Percentiles rank a stretch among this genome's conserved stretches.
Evolutionary conservation across 2,797 vertebrate genomes (phyloP).

Genomic region (Sebastes taczanowskii): DNA sequence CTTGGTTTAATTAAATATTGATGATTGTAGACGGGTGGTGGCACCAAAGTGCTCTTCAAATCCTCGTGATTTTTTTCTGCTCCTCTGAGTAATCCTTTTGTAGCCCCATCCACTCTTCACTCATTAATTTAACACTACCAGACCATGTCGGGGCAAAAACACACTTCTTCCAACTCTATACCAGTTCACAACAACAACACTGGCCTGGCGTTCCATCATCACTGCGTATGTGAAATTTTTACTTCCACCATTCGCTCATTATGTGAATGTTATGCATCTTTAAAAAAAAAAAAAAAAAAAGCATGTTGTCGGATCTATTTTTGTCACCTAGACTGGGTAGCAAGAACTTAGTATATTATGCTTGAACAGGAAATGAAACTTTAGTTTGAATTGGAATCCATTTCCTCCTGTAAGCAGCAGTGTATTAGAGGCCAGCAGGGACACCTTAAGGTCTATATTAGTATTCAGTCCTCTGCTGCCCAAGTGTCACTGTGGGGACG

Average conservation of each 20-base stretch:
- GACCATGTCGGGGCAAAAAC: background rate
- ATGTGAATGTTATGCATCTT: background rate
- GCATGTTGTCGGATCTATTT: background rate
- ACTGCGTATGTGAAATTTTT: background rate
- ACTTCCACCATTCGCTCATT: background rate
- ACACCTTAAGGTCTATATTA: constrained; percentile 53
- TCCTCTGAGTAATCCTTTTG: constrained; percentile 18
- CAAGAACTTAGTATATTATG: background rate
- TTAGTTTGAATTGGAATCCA: constrained; percentile 25
- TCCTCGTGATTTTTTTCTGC: constrained; percentile 24
- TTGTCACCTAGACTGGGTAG: background rate
- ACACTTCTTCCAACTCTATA: background rate
- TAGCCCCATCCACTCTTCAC: constrained; percentile 1
- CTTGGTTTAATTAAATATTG: constrained; percentile 65
- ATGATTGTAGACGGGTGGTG: constrained; percentile 49
- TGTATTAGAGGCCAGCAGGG: constrained; percentile 27
- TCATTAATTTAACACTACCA: constrained; percentile 12
- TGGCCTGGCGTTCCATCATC: background rate
- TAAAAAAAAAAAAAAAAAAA: background rate
- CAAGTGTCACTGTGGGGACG: constrained; percentile 39
- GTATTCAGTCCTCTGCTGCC: constrained; percentile 55
- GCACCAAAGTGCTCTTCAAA: constrained; percentile 49
- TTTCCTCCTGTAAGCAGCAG: constrained; percentile 16
- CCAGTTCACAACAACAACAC: background rate
- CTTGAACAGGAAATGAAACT: constrained; percentile 27